Percentiles rank a stretch among this genome's conserved stretches.
Conservation (phyloP, 2,797 vertebrate genomes). For the Paratrypauchen microcephalus region DNA sequence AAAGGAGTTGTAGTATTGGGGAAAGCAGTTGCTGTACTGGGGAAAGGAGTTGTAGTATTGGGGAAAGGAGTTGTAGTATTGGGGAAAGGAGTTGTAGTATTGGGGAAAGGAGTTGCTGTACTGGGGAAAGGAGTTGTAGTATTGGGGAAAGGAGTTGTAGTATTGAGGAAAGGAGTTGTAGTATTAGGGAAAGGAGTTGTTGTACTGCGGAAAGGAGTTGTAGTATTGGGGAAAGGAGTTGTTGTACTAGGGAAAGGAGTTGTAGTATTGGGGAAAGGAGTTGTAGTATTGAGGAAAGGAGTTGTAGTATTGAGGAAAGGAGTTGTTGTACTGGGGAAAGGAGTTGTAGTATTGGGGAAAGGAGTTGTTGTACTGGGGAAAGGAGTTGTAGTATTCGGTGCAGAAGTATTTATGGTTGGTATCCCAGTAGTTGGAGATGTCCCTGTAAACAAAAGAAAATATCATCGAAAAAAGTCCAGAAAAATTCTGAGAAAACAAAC, state of each 20-base stretch:
- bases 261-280: not conserved
- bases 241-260: not conserved
- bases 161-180: too few species aligned
- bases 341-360: too few species aligned
- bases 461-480: constrained; percentile 1
- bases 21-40: not conserved
- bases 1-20: not conserved
- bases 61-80: not conserved
- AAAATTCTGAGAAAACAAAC: not conserved
- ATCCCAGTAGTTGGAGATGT: not conserved
- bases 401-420: not conserved
- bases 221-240: too few species aligned
- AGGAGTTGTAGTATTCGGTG: not conserved
- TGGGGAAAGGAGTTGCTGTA: not conserved
- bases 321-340: too few species aligned
- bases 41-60: not conserved
- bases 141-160: not conserved
- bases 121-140: not conserved
- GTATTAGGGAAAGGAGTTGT: too few species aligned
- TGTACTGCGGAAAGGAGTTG: too few species aligned
- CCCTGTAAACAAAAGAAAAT: not conserved
- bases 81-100: not conserved
- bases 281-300: not conserved
- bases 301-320: too few species aligned
- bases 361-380: too few species aligned